Conservation (phyloP, 2,113 vertebrate genomes). For the Lophochroa leadbeateri region DNA sequence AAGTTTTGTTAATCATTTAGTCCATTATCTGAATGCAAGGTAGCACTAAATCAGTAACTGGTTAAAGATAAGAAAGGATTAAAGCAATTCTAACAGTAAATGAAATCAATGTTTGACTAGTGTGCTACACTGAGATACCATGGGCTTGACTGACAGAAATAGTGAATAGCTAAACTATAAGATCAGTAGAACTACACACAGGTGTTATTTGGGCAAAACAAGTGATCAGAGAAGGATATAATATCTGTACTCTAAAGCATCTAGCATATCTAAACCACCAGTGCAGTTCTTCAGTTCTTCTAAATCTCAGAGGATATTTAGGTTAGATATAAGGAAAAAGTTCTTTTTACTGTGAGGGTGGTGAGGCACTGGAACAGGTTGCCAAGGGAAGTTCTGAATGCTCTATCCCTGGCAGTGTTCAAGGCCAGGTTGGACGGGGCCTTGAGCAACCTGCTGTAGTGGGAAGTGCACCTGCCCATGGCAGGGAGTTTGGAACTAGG, state of each 20-base stretch:
- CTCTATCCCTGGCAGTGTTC: neutral
- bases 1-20: conserved; percentile 36
- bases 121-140: neutral
- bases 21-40: conserved; percentile 8
- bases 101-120: neutral
- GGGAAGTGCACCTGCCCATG: neutral
- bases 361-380: neutral
- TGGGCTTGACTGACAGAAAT: neutral
- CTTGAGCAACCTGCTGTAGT: neutral
- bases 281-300: neutral
- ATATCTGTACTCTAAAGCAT: neutral
- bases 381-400: neutral
- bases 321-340: neutral
- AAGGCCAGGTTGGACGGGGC: neutral
- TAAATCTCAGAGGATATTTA: neutral
- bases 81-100: neutral
- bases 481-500: neutral
- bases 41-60: neutral
- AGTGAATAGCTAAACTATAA: neutral
- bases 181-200: neutral
- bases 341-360: neutral
- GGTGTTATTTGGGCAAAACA: neutral
- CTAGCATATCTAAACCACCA: neutral
- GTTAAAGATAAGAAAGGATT: neutral
- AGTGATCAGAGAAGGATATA: neutral